Percentiles rank a stretch among this genome's conserved stretches.
These are phyloP conservation scores for Phasia obesa DNA, from an alignment of 2,888 invertebrate genomes.

Conservation along the genomic window DNA sequence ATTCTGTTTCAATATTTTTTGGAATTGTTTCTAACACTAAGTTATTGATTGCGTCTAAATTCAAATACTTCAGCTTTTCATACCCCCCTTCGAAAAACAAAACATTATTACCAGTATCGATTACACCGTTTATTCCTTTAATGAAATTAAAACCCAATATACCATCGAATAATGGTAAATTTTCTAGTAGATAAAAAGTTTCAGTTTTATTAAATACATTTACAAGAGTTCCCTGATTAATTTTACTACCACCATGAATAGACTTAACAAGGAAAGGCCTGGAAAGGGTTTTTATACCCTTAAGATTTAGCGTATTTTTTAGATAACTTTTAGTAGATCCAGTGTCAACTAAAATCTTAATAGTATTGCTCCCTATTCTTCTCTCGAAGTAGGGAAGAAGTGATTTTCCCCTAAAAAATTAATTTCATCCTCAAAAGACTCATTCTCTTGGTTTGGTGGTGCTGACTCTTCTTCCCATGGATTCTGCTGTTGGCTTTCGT, in stretches of 20 bases:
- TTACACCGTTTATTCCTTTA: conserved; percentile 3
- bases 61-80: not conserved
- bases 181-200: conserved; percentile 59
- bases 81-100: no score
- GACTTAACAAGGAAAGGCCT: conserved; percentile 48
- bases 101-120: conserved; percentile 27
- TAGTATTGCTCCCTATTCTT: conserved; percentile 33
- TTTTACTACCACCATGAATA: conserved; percentile 41
- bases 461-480: no score
- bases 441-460: no score
- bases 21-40: not conserved
- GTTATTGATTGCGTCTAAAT: not conserved
- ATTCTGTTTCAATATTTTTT: not conserved
- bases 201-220: conserved; percentile 58
- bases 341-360: conserved; percentile 58
- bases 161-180: conserved; percentile 60
- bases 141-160: conserved; percentile 68
- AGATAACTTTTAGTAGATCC: conserved; percentile 66
- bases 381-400: conserved; percentile 33
- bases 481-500: no score
- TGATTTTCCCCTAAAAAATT: conserved; percentile 58
- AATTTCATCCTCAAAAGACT: conserved; percentile 40
- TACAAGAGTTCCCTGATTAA: conserved; percentile 36
- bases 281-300: conserved; percentile 34
- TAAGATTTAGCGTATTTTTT: conserved; percentile 25